Base-by-base conservation (phyloP, 2,797 vertebrate species). In the Phrynocephalus guinanensis region DNA sequence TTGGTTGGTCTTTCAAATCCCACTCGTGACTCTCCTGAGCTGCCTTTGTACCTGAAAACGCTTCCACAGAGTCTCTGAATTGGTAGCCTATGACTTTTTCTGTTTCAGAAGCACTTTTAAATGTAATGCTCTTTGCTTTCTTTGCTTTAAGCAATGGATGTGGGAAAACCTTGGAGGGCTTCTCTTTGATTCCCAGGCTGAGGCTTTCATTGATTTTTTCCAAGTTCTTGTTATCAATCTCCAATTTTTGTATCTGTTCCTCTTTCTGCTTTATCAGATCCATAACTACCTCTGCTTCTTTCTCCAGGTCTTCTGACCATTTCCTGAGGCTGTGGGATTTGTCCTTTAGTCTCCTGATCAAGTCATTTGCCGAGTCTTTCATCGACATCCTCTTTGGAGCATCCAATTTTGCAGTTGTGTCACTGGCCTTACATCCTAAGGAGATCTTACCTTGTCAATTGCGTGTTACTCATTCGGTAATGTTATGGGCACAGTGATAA, bases 201-300 rank as follows among this genome's bases (percentile, higher is more conserved):
- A 87, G 1, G 38, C 67, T 22, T 73, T 92, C 13, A 3, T 75
- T 93, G 15, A 78, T 89, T 86, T 90, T 6, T 83, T 68, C 22
- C 28, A 82, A 0, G 26, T 56, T 78, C 83, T 87, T 87, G 33
- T 75, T 85, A 77, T 38, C 26, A 38, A n/a, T n/a, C 87, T 94
- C 50, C 83, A 88, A 83, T 30, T 52, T 11, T 73, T 90, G 81
- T 8, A 86, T 91, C 68, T 89, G 86, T 3, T 73, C 86, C 50
- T 84, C 68, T 81, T 79, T 81, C 20, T 83, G 82, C 90, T 88
- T 81, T 63, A 79, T 0, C 28, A 22, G 76, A 26, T 78, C 48
- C 70, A n/a, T 84, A 71, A 56, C 22, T 68, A 70, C 30, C 44
- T 78, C 30, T 10, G 50, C 10, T 82, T 92, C 38, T 87, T 28